Evolutionary conservation across 2,113 vertebrate species (phyloP).

Genomic region (Tupaia chinensis): DNA sequence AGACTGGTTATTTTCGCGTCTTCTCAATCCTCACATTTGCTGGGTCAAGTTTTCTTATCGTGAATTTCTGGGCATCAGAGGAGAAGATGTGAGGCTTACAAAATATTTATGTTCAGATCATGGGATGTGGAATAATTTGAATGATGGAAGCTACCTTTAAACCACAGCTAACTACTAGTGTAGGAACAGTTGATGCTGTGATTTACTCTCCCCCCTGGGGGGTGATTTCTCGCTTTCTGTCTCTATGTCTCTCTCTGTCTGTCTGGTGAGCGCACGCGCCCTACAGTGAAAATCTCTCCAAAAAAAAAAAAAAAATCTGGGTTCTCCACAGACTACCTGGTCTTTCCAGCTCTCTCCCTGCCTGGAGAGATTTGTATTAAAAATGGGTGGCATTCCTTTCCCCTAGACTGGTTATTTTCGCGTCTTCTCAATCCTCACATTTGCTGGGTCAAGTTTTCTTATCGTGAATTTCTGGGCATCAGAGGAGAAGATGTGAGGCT

Average conservation of each 20-base stretch:
- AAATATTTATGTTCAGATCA: neutral
- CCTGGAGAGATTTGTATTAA: neutral
- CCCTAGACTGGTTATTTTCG: too few relatives aligned
- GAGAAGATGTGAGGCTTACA: neutral
- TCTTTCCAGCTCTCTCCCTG: too few relatives aligned
- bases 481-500: neutral
- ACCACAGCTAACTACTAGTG: neutral
- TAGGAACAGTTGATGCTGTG: neutral
- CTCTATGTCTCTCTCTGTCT: too few relatives aligned
- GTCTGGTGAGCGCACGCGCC: too few relatives aligned
- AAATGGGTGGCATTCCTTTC: neutral
- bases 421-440: neutral
- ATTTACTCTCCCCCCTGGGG: too few relatives aligned
- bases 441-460: neutral
- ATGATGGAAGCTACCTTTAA: slow-evolving; percentile 5
- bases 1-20: too few relatives aligned
- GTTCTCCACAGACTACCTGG: too few relatives aligned
- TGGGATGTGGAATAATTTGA: neutral
- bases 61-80: neutral
- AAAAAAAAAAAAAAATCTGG: too few relatives aligned
- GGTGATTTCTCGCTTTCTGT: too few relatives aligned
- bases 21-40: neutral
- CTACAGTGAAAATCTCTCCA: too few relatives aligned
- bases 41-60: neutral
- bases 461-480: neutral